Conservation (phyloP, 2,113 vertebrate genomes). For the Megaceryle maxima region DNA sequence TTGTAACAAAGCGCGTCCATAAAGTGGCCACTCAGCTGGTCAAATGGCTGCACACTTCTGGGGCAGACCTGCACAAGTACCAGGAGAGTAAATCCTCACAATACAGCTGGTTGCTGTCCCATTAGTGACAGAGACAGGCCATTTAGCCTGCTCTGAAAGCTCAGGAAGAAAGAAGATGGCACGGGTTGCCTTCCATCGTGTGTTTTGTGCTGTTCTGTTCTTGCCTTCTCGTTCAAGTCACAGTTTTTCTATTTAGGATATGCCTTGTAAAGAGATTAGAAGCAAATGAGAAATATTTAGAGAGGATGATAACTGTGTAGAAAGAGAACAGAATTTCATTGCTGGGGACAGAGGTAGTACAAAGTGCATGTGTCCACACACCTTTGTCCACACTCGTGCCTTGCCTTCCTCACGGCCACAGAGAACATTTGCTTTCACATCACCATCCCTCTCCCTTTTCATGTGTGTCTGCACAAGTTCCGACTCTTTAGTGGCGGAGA, state of each 20-base stretch:
- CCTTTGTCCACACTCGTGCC: background rate
- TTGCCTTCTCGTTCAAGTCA: background rate
- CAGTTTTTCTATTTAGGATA: background rate
- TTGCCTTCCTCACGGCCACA: background rate
- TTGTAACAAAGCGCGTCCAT: background rate
- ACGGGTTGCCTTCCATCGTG: fast-evolving
- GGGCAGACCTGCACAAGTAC: background rate
- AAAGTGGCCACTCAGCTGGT: background rate
- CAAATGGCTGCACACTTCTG: background rate
- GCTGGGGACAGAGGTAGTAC: background rate
- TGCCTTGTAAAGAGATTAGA: background rate
- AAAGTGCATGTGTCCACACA: background rate
- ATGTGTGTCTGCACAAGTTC: fast-evolving
- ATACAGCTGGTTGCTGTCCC: background rate
- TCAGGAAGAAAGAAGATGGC: background rate
- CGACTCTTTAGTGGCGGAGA: background rate
- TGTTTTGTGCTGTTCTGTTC: background rate
- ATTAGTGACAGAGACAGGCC: background rate
- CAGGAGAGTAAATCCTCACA: background rate
- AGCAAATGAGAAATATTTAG: background rate
- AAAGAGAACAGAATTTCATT: background rate
- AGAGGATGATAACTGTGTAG: background rate
- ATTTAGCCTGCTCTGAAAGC: background rate
- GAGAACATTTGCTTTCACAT: background rate
- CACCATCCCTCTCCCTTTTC: background rate